These are phyloP conservation scores for Diplosoma virens DNA, from an alignment of 23 tunicate species.

Conservation along the genomic window DNA sequence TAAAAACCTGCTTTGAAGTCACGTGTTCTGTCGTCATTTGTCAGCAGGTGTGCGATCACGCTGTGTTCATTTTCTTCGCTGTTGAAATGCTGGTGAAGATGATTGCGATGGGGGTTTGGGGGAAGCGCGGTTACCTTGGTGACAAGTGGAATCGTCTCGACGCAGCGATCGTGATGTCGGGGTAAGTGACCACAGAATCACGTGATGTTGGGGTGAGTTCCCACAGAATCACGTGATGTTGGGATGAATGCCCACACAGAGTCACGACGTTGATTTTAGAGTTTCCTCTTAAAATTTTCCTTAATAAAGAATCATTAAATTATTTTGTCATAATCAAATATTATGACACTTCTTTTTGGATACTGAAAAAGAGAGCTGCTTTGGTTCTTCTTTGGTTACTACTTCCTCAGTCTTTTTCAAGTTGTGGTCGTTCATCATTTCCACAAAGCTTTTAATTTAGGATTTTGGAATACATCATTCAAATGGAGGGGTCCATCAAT, in stretches of 20 bases:
- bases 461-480: constrained; percentile 62
- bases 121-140: constrained; percentile 81
- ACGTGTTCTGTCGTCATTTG: not conserved
- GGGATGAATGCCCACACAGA: not conserved
- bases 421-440: not conserved
- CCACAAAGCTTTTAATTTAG: constrained; percentile 6
- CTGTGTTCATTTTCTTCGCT: constrained; percentile 78
- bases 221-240: not conserved
- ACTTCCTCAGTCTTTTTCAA: too few relatives aligned
- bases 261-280: not conserved
- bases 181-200: constrained; percentile 26
- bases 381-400: too few relatives aligned
- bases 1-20: not conserved
- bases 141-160: constrained; percentile 82
- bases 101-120: constrained; percentile 95
- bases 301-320: too few relatives aligned
- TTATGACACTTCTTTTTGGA: too few relatives aligned
- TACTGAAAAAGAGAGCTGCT: too few relatives aligned
- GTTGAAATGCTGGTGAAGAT: constrained; percentile 83
- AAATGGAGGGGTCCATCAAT: constrained; percentile 47
- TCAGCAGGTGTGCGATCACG: constrained; percentile 62
- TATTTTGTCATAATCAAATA: too few relatives aligned
- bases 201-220: constrained; percentile 8
- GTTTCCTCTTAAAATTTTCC: too few relatives aligned
- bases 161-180: constrained; percentile 59